A percentile compares a stretch with the other conserved stretches of the same genome.
Evolutionary conservation across 2,888 invertebrate genomes (phyloP).

Genomic region (Tipula confusa): DNA sequence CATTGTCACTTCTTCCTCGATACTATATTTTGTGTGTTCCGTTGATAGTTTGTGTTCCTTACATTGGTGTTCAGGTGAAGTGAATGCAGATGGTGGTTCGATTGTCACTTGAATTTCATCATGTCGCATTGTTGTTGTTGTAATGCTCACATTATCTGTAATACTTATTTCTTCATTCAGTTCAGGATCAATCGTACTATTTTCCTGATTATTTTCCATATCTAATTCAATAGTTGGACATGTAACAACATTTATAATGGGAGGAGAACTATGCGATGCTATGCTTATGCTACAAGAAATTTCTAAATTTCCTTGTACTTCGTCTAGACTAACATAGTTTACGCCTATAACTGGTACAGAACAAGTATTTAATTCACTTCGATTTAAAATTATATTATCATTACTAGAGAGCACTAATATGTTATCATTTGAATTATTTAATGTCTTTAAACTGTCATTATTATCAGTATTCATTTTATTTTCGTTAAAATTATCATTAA

Average conservation of each 20-base stretch:
- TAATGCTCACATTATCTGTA: background rate
- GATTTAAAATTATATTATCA: conserved; percentile 20
- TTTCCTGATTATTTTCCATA: background rate
- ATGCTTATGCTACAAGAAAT: background rate
- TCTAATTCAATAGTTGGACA: conserved; percentile 34
- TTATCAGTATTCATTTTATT: conserved; percentile 20
- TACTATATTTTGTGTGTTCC: background rate
- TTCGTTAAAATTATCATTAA: background rate
- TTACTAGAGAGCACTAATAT: conserved; percentile 29
- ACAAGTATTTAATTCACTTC: background rate
- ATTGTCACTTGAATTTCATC: conserved; percentile 28
- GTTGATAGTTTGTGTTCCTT: background rate
- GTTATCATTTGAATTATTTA: conserved; percentile 26
- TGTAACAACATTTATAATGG: conserved; percentile 35
- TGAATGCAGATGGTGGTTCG: conserved; percentile 20
- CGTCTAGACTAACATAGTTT: background rate
- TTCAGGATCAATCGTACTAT: background rate
- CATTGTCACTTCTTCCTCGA: background rate
- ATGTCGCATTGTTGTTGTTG: background rate
- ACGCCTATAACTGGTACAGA: background rate
- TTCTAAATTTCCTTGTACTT: background rate
- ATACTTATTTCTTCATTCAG: background rate
- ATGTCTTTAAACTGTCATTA: conserved; percentile 30
- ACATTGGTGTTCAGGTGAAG: background rate
- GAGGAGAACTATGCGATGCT: conserved; percentile 33